phyloP scores from a whole-genome alignment of 2,888 invertebrate genomes.

The Bellardia pandia region DNA sequence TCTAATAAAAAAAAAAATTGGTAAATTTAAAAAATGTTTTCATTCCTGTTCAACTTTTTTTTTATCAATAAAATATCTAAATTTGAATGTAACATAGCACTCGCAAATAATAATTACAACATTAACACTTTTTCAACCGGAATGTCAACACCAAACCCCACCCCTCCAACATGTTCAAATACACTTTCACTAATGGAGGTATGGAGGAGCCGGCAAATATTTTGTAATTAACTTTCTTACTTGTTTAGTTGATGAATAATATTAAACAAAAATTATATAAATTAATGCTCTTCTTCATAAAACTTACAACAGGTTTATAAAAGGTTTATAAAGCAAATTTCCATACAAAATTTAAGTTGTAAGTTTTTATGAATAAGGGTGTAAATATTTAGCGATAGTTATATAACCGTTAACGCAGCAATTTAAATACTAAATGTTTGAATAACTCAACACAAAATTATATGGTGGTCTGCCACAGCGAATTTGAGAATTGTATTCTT shows the following conservation, averaged over 20 bases:
- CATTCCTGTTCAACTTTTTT: no score
- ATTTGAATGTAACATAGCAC: no score
- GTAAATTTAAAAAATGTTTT: no score
- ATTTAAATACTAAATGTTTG: background rate
- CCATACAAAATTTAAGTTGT: no score
- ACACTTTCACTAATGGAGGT: background rate
- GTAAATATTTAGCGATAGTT: background rate
- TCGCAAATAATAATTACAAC: no score
- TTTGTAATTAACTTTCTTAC: background rate
- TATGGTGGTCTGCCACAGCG: background rate
- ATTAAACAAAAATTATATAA: background rate
- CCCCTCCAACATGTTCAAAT: background rate
- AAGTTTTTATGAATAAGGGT: no score
- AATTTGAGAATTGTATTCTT: background rate
- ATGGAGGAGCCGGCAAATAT: background rate
- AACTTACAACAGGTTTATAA: no score
- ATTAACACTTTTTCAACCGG: no score
- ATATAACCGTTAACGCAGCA: background rate
- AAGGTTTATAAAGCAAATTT: no score
- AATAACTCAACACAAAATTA: constrained; percentile 1
- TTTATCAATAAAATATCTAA: no score
- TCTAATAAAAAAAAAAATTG: no score
- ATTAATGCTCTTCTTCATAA: no score
- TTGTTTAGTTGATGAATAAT: background rate
- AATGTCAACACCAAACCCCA: background rate